Evolutionary conservation across 37 sponge, comb jelly and placozoan species (phyloP).

Genomic region (Crambe crambe): DNA sequence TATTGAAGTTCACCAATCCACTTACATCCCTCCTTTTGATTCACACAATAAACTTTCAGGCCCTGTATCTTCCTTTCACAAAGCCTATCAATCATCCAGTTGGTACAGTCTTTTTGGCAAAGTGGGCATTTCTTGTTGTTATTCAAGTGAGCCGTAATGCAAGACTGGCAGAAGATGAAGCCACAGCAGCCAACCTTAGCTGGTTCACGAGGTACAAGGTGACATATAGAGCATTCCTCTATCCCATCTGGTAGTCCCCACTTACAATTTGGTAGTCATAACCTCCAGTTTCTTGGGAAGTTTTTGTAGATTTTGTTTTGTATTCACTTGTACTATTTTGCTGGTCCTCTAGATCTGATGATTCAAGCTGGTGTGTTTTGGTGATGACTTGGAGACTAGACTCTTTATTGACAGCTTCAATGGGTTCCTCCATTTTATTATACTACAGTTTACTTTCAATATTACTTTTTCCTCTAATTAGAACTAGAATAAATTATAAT

Average conservation of each 20-base stretch:
- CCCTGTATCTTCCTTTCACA: constrained; percentile 25
- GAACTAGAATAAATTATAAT: too few species aligned
- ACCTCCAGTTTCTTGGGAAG: background rate
- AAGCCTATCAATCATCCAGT: constrained; percentile 26
- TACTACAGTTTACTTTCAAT: background rate
- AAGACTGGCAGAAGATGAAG: constrained; percentile 37
- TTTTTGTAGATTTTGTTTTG: background rate
- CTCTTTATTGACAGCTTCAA: too few species aligned
- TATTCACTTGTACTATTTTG: background rate
- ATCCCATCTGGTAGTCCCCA: background rate
- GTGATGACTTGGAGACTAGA: background rate
- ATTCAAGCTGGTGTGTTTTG: background rate
- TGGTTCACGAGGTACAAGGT: constrained; percentile 30
- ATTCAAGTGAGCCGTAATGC: constrained; percentile 3
- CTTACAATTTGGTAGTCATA: constrained; percentile 7
- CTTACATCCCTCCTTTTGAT: constrained; percentile 26
- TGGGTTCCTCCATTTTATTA: background rate
- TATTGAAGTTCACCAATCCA: constrained; percentile 50
- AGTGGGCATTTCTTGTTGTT: constrained; percentile 36
- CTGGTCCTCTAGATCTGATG: background rate
- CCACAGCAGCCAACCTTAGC: constrained; percentile 54
- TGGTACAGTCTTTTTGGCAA: constrained; percentile 28
- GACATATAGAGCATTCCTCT: constrained; percentile 48
- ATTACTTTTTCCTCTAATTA: background rate
- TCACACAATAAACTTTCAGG: constrained; percentile 23